Evolutionary conservation across 2,888 invertebrate species (phyloP).

Genomic region (Drosophila formosana): DNA sequence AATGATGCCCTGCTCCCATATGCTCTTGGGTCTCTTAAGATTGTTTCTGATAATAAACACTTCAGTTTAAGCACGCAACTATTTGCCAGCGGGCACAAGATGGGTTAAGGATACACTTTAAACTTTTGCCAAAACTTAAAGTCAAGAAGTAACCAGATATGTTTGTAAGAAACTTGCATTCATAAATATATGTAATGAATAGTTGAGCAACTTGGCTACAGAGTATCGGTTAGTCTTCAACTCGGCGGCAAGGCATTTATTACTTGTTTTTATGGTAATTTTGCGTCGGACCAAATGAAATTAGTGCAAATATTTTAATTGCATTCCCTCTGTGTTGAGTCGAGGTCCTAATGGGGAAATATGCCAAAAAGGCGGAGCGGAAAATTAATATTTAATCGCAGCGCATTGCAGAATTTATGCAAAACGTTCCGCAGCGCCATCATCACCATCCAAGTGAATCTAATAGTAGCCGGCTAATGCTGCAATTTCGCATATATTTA

Average conservation of each 20-base stretch:
- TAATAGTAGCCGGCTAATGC: not conserved
- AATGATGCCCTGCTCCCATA: conserved; percentile 16
- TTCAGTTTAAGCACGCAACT: not conserved
- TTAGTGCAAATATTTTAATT: conserved; percentile 71
- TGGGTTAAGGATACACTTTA: not conserved
- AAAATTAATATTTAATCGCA: conserved; percentile 29
- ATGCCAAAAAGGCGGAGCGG: conserved; percentile 21
- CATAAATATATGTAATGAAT: no score
- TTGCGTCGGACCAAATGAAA: conserved; percentile 36
- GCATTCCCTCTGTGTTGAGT: conserved; percentile 13
- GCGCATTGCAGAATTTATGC: conserved; percentile 3
- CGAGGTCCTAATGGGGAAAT: not conserved
- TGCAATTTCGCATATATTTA: conserved; percentile 3
- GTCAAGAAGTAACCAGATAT: not conserved
- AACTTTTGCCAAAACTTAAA: not conserved
- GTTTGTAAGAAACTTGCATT: not conserved
- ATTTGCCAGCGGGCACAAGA: not conserved
- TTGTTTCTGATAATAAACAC: not conserved
- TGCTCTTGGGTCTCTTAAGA: conserved; percentile 1
- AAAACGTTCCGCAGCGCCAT: not conserved
- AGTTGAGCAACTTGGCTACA: not conserved
- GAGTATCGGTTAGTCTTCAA: not conserved
- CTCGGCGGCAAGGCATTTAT: not conserved
- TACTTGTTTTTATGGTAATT: conserved; percentile 57
- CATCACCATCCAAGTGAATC: not conserved